Percentiles rank a stretch among this genome's conserved stretches.
Conservation (phyloP, 64 coral and sea anemone genomes). For the Trachythela sp. region DNA sequence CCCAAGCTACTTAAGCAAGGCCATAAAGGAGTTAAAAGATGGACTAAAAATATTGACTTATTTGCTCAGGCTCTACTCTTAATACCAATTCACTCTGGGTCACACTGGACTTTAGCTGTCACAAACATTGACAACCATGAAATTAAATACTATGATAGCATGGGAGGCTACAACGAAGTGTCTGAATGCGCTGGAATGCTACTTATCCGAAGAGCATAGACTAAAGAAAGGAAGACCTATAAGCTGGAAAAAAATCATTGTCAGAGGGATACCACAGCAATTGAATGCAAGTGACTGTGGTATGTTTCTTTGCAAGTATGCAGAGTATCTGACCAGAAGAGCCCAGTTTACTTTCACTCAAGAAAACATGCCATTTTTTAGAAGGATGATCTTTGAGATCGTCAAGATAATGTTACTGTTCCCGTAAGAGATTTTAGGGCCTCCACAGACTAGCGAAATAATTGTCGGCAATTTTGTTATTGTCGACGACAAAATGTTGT, state of each 20-base stretch:
- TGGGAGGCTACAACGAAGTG: background rate
- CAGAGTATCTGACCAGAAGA: slow-evolving; percentile 2
- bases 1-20: background rate
- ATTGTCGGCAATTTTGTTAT: too few relatives aligned
- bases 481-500: too few relatives aligned
- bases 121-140: background rate
- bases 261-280: background rate
- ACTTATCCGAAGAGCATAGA: background rate
- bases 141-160: background rate
- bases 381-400: slow-evolving; percentile 8
- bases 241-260: background rate
- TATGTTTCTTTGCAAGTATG: slow-evolving; percentile 1
- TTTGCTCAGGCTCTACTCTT: background rate
- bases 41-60: background rate
- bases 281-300: background rate
- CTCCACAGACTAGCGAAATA: too few relatives aligned
- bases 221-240: slow-evolving; percentile 1
- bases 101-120: background rate
- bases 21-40: slow-evolving; percentile 8
- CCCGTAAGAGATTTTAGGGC: background rate
- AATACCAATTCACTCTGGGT: background rate
- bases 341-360: slow-evolving; percentile 1
- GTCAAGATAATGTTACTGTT: background rate
- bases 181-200: background rate
- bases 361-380: slow-evolving; percentile 19